Conservation (phyloP, 2,797 vertebrate genomes). For the Cyclura pinguis region DNA sequence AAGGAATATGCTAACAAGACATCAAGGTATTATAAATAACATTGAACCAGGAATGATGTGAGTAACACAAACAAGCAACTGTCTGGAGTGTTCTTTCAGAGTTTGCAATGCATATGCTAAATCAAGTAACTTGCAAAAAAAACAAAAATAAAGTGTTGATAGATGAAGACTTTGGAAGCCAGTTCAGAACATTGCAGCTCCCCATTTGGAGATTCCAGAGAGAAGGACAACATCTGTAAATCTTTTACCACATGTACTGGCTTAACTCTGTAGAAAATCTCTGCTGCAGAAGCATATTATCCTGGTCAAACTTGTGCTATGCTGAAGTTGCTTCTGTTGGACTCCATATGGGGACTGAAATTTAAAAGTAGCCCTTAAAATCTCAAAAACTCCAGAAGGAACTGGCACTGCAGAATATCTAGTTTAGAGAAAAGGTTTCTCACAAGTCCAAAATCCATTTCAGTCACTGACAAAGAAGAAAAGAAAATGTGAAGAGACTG, state of each 20-base stretch:
- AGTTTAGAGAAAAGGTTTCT: slow-evolving; percentile 37
- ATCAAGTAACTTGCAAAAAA: slow-evolving; percentile 55
- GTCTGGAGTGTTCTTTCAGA: slow-evolving; percentile 48
- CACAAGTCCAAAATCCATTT: slow-evolving; percentile 49
- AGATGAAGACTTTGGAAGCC: slow-evolving; percentile 52
- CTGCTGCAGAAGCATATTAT: neutral
- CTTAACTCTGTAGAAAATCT: neutral
- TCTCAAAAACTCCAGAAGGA: neutral
- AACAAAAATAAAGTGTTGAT: slow-evolving; percentile 52
- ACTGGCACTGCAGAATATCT: slow-evolving; percentile 50
- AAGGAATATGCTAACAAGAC: slow-evolving; percentile 56
- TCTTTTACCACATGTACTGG: neutral
- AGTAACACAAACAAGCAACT: slow-evolving; percentile 65
- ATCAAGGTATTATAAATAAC: slow-evolving; percentile 59
- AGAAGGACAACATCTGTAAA: neutral
- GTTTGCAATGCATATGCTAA: slow-evolving; percentile 58
- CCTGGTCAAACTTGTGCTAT: neutral
- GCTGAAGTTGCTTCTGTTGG: neutral
- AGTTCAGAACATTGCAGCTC: slow-evolving; percentile 41
- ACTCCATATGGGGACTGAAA: neutral
- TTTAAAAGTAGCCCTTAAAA: neutral
- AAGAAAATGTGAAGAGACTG: slow-evolving; percentile 20
- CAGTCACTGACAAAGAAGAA: slow-evolving; percentile 46
- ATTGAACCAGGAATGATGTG: slow-evolving; percentile 61
- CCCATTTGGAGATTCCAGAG: neutral